These are phyloP conservation scores for Synanthedon andrenaeformis DNA, from an alignment of 2,888 invertebrate genomes.

Conservation along the genomic window DNA sequence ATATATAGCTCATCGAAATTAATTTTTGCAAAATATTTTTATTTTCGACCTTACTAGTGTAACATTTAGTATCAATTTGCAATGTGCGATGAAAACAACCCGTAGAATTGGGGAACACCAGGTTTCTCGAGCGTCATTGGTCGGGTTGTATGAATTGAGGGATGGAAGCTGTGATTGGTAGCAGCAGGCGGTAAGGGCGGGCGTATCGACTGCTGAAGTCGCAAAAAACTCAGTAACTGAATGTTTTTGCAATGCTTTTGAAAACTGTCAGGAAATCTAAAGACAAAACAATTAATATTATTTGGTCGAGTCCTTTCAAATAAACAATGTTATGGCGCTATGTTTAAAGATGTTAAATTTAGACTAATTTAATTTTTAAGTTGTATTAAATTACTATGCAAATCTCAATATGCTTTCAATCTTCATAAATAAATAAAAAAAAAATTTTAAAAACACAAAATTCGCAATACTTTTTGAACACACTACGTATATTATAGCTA, in stretches of 20 bases:
- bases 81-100: constrained; percentile 15
- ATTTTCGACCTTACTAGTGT: constrained; percentile 12
- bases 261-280: not conserved
- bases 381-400: no score
- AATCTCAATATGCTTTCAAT: no score
- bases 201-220: constrained; percentile 31
- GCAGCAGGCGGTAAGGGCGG: constrained; percentile 48
- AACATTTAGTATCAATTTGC: constrained; percentile 9
- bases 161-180: constrained; percentile 40
- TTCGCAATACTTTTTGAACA: no score
- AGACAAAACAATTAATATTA: not conserved
- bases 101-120: constrained; percentile 32
- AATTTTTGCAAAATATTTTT: constrained; percentile 14
- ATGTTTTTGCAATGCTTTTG: not conserved
- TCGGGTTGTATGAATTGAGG: constrained; percentile 29
- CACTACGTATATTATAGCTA: no score
- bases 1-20: constrained; percentile 39
- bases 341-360: no score
- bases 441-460: no score
- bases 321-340: no score
- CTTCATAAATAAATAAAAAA: no score
- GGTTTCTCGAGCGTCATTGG: constrained; percentile 50
- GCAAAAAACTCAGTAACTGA: constrained; percentile 10
- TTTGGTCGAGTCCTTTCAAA: no score
- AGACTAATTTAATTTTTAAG: no score